phyloP scores from a whole-genome alignment of 2,888 invertebrate genomes.

The Hypomecis atomaria region DNA sequence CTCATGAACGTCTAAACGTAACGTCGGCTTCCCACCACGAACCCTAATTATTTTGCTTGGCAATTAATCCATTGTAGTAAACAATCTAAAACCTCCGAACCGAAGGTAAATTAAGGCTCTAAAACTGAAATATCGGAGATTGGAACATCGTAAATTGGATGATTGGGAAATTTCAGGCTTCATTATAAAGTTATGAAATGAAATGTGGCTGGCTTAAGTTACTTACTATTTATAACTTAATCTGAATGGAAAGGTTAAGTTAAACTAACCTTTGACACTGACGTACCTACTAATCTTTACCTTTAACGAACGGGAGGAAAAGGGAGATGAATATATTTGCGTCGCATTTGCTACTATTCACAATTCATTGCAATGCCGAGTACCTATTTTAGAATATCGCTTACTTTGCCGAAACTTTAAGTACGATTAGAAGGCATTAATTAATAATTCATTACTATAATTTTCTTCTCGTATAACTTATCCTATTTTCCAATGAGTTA shows the following conservation, averaged over 20 bases:
- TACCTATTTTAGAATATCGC: too few species aligned
- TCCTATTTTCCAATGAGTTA: too few species aligned
- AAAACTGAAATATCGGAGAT: constrained; percentile 40
- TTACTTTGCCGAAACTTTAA: too few species aligned
- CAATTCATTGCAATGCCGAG: too few species aligned
- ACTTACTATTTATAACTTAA: not conserved
- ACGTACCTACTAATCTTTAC: too few species aligned
- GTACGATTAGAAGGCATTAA: too few species aligned
- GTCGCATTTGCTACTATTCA: too few species aligned
- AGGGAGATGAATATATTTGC: too few species aligned
- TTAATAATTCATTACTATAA: too few species aligned
- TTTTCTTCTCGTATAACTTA: too few species aligned
- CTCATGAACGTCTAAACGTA: constrained; percentile 59
- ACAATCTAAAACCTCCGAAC: constrained; percentile 54
- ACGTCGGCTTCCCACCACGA: constrained; percentile 53
- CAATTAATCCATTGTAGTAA: constrained; percentile 60
- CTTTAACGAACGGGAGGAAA: too few species aligned
- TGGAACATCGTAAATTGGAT: constrained; percentile 22
- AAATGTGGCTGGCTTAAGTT: constrained; percentile 13
- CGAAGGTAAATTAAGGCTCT: constrained; percentile 44
- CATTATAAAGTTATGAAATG: constrained; percentile 18
- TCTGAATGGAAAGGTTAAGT: not conserved
- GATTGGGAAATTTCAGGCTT: constrained; percentile 25
- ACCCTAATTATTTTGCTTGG: constrained; percentile 59
- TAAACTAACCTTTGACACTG: not conserved